phyloP scores from a whole-genome alignment of 53 echinoderm and acorn worm genomes.

The Arbacia lixula region DNA sequence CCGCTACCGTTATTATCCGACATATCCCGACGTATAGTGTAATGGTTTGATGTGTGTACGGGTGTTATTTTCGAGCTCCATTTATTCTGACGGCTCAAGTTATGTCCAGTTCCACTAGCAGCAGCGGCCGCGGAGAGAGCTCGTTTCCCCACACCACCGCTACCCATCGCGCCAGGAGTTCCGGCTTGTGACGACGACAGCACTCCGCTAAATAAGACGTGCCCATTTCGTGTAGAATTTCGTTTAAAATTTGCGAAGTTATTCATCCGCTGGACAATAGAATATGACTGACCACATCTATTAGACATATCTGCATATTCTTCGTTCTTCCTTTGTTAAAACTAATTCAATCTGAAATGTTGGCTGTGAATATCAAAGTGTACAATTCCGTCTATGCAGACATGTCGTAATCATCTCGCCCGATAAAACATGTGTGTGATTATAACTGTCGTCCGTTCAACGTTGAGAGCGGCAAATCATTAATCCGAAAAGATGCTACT shows the following conservation, averaged over 20 bases:
- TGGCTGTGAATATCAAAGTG: no score
- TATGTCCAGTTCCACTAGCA: no score
- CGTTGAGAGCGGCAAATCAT: no score
- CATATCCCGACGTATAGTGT: background rate
- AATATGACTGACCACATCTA: slow-evolving; percentile 1
- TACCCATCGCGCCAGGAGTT: background rate
- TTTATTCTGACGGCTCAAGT: no score
- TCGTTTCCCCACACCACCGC: background rate
- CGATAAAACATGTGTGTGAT: no score
- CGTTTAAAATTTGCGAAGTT: background rate
- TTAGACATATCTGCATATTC: background rate
- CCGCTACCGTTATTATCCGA: slow-evolving; percentile 61
- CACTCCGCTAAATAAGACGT: background rate
- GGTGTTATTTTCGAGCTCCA: no score
- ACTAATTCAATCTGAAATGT: no score
- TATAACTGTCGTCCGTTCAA: no score
- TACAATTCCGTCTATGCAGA: no score
- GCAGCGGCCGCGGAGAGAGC: slow-evolving; percentile 15
- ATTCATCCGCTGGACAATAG: background rate
- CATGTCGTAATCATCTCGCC: no score
- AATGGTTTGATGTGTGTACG: background rate
- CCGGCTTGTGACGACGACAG: background rate
- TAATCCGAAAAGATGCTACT: no score
- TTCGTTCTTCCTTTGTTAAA: no score
- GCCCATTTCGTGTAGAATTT: background rate